Evolutionary conservation across 1,140 invertebrate species (phyloP).

Genomic region (Trinorchestia longiramus): DNA sequence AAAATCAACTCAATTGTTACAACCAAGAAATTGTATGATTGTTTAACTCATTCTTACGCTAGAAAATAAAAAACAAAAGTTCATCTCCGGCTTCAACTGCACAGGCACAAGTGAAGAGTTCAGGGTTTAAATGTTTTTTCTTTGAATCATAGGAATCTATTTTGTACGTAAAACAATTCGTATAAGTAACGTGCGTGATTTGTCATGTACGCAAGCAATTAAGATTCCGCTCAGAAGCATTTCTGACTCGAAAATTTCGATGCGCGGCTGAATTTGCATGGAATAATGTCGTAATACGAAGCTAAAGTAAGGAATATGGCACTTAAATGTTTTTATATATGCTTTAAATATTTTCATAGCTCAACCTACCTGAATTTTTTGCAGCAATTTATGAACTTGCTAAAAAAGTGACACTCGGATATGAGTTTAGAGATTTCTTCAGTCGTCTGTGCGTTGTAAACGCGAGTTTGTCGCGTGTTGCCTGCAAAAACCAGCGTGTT

Average conservation of each 20-base stretch:
- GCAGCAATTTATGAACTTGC: neutral
- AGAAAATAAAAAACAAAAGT: too few species aligned
- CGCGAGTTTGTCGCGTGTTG: neutral
- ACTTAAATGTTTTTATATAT: neutral
- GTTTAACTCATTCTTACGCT: too few species aligned
- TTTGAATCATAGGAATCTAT: too few species aligned
- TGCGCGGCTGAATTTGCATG: neutral
- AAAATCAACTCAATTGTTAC: too few species aligned
- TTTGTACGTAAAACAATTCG: too few species aligned
- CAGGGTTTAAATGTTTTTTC: too few species aligned
- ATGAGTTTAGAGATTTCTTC: neutral
- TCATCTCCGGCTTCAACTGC: too few species aligned
- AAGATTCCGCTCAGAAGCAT: neutral
- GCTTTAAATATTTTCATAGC: neutral
- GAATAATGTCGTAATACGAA: neutral
- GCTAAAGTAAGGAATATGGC: neutral
- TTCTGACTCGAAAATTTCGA: neutral
- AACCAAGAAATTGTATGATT: too few species aligned
- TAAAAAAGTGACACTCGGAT: neutral
- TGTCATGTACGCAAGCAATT: neutral
- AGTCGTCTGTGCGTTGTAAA: neutral
- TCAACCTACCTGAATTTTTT: too few species aligned
- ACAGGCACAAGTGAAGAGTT: too few species aligned
- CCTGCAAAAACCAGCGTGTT: neutral
- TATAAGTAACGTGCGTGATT: neutral